Evolutionary conservation across 2,113 vertebrate genomes (phyloP), one percentile per base, ranked within the genome.

Genomic region (Istiophorus platypterus): DNA sequence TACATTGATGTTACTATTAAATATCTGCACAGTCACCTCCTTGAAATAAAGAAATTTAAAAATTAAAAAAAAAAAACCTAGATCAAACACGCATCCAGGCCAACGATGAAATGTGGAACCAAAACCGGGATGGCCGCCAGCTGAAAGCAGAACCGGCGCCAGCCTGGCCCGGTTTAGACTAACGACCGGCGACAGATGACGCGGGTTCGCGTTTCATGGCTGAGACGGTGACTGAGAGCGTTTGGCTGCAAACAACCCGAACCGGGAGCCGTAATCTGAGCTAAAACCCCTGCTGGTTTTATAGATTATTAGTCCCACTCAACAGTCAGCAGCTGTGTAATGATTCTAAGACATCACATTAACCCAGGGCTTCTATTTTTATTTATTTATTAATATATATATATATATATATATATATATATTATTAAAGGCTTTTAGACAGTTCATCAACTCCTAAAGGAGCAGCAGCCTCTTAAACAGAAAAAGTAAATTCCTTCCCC

Each of bases 141-240:
- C 51, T 14, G 68, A 76, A 81, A 80, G 69, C 65, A 72, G 81
- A 84, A 81, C 4, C 27, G 5, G 2, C 5, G 9, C 2, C 0
- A 59, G 47, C 37, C 42, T 83, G 84, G 71, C 76, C 81, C 80
- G 27, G 6, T 65, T 75, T 7, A 37, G 45, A 39, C 86, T 27
- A 67, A 3, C 24, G 76, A 76, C 51, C 73, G 5, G 47, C 71
- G 64, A 59, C 89, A 87, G 87, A 80, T 72, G 87, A 73, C 14
- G 5, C 75, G 4, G 72, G 15, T 82, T 89, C 80, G 51, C 1
- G 5, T 85, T 85, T 84, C 85, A 57, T 7, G 0, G 51, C 72
- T 34, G 34, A 72, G 61, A 83, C 2, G 67, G 49, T 11, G 31
- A 70, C 58, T 11, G 9, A 45, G 76, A 34, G 76, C 39, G 37